A percentile compares a stretch with the other conserved stretches of the same genome.
These are phyloP conservation scores for Dicrostonyx torquatus DNA, from an alignment of 2,797 vertebrate genomes.

Conservation along the genomic window DNA sequence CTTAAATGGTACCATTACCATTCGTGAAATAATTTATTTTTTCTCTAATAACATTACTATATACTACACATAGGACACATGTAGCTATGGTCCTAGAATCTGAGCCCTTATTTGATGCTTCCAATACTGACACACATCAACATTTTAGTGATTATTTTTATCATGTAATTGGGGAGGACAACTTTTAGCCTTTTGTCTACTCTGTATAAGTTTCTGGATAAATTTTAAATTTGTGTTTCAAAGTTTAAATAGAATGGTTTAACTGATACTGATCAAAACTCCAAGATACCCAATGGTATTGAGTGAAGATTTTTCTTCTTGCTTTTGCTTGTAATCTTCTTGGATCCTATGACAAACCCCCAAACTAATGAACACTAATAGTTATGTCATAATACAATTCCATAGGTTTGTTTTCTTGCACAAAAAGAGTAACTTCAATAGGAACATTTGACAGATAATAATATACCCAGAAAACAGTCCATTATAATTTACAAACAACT, in stretches of 20 bases:
- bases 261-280: background rate
- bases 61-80: background rate
- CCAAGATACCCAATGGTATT: background rate
- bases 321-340: background rate
- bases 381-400: background rate
- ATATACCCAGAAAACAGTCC: background rate
- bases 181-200: slow-evolving; percentile 22
- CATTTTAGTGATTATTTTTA: background rate
- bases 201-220: background rate
- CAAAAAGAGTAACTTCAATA: background rate
- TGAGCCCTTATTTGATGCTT: background rate
- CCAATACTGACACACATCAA: background rate
- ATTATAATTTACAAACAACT: background rate
- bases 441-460: background rate
- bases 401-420: background rate
- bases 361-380: background rate
- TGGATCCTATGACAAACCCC: background rate
- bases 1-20: background rate
- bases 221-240: background rate
- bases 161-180: background rate
- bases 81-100: background rate
- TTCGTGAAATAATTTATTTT: background rate
- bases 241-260: background rate
- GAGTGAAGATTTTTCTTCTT: background rate
- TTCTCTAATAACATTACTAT: background rate